Percentiles rank a stretch among this genome's conserved stretches.
Conservation (phyloP, 2,888 invertebrate genomes). For the Nemotelus pantherinus region DNA sequence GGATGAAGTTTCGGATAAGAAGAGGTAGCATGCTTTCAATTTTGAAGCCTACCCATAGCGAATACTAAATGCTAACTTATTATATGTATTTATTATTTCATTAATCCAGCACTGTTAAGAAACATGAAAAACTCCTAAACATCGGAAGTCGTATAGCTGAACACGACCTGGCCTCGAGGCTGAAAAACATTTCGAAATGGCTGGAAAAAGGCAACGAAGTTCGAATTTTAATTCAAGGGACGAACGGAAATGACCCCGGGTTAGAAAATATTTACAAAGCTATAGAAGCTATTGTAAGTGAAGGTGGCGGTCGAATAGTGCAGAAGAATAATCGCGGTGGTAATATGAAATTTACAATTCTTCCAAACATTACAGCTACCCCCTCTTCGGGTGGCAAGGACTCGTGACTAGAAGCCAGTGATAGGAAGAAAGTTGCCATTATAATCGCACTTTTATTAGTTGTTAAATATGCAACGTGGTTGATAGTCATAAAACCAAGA, state of each 20-base stretch:
- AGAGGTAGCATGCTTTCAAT: background rate
- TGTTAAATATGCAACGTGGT: constrained; percentile 37
- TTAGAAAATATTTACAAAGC: constrained; percentile 68
- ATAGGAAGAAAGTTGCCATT: background rate
- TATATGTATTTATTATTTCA: background rate
- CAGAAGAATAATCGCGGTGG: constrained; percentile 73
- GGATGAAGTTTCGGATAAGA: constrained; percentile 64
- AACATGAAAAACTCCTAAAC: constrained; percentile 73
- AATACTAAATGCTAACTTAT: too few species aligned
- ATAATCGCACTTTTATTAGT: constrained; percentile 17
- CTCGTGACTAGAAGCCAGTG: constrained; percentile 36
- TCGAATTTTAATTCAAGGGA: constrained; percentile 59
- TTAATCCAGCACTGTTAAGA: constrained; percentile 59
- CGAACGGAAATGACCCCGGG: constrained; percentile 53
- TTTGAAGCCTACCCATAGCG: background rate
- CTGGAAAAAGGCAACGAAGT: constrained; percentile 74
- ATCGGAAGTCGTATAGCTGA: constrained; percentile 72
- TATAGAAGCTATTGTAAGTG: constrained; percentile 67
- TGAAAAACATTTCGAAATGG: constrained; percentile 75
- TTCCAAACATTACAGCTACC: constrained; percentile 63
- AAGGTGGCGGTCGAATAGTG: constrained; percentile 68
- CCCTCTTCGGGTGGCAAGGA: background rate
- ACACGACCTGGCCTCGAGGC: constrained; percentile 73
- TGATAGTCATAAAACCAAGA: constrained; percentile 13
- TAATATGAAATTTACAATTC: constrained; percentile 71